Evolutionary conservation across 2,113 vertebrate species (phyloP), one percentile per base, ranked within the genome.

Genomic region (Menura novaehollandiae): DNA sequence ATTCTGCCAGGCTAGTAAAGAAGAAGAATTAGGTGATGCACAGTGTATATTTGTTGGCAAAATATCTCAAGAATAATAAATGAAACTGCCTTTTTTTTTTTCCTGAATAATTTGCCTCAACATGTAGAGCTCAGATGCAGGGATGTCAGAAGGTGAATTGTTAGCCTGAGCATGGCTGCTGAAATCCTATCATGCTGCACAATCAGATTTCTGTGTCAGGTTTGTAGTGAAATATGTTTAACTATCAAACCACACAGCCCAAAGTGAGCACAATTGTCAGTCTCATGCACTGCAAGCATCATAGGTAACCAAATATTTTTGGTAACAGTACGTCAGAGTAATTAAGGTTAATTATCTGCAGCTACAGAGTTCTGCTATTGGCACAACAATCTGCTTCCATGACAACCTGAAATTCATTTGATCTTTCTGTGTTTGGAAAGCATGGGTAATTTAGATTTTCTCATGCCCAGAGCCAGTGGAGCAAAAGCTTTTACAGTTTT

Each of bases 341-440:
- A 95, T 94, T 95, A 92, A 89, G 56, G 51, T 68, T 83, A 96
- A 95, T 96, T 96, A 93, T 79, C 88, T 94, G 68, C 78, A 85
- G 4, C 59, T 94, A 71, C 69, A 89, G 72, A 95, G 53, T 43
- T 78, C 53, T 71, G 51, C 62, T 80, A 63, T 73, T 91, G 86
- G 56, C 73, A 69, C 43, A 77, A 92, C 67, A 77, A 93, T 66
- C 56, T 92, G 68, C 41, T 74, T 85, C 46, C 89, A 64, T 82
- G 78, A 78, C 78, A 93, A 76, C 47, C 11, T 85, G 56, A 97
- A 95, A 92, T 93, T 46, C 18, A 30, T 95, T 94, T 96, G 62
- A 95, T 88, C 81, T 89, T 75, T 32, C 77, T 69, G 14, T 80
- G 39, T 94, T 97, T 97, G 94, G 81, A 93, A 95, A 89, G 24